Percentiles rank a stretch among this genome's conserved stretches.
Conservation (phyloP, 2,797 vertebrate genomes). For the Chelmon rostratus region DNA sequence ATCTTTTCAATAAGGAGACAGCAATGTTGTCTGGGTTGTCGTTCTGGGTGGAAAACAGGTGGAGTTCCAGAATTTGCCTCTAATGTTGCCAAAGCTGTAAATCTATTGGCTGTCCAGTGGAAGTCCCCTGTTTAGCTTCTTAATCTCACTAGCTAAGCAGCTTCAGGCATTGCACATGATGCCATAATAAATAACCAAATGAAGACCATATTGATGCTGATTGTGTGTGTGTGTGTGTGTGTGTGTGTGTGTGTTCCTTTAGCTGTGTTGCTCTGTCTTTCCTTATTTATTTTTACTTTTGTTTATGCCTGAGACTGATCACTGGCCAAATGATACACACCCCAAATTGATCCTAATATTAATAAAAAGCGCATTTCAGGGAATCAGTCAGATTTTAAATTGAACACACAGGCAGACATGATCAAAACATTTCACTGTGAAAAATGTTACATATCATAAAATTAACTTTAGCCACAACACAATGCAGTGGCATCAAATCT, state of each 20-base stretch:
- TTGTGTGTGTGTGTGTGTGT: background rate
- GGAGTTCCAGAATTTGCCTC: background rate
- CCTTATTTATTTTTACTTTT: background rate
- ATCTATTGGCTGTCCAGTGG: background rate
- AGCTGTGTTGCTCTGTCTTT: background rate
- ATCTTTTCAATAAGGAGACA: background rate
- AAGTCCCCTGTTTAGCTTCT: background rate
- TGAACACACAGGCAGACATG: background rate
- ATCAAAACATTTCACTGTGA: background rate
- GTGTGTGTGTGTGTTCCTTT: background rate
- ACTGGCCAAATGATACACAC: background rate
- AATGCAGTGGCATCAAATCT: background rate
- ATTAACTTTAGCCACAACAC: background rate
- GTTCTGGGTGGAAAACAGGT: background rate
- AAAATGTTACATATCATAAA: background rate
- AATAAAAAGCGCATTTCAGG: background rate
- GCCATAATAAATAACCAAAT: constrained; percentile 1
- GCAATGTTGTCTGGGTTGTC: no score
- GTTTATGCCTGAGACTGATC: background rate
- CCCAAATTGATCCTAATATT: background rate
- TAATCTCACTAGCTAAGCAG: background rate
- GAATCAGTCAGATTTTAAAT: background rate
- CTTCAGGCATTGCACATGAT: background rate
- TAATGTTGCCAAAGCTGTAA: background rate
- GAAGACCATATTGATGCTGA: background rate